phyloP scores from a whole-genome alignment of 2,888 invertebrate species.

The Lypha dubia region DNA sequence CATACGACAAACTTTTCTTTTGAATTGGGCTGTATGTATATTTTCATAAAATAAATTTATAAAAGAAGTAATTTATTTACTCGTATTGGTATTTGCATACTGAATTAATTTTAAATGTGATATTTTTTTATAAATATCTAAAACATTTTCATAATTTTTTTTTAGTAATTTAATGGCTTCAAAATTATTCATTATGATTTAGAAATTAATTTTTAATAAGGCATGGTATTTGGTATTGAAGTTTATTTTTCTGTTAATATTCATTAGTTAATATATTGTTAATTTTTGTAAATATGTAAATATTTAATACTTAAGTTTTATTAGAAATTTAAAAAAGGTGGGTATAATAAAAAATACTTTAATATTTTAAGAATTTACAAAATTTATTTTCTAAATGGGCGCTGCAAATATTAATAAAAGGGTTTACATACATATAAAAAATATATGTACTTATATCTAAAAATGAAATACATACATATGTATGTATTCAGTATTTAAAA shows the following conservation, averaged over 20 bases:
- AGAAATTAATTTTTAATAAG: not conserved
- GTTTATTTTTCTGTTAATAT: not conserved
- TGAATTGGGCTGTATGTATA: not conserved
- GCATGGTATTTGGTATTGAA: conserved; percentile 51
- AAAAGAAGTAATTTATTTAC: not conserved
- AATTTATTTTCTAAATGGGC: too few species aligned
- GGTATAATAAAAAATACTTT: not conserved
- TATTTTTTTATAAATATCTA: too few species aligned
- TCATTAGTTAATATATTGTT: not conserved
- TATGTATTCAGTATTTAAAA: too few species aligned
- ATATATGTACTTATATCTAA: too few species aligned
- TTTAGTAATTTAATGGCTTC: conserved; percentile 35
- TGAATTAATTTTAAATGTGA: conserved; percentile 9
- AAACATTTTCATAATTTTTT: conserved; percentile 10
- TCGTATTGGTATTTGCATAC: not conserved
- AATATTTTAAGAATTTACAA: not conserved
- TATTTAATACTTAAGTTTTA: not conserved
- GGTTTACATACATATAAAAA: too few species aligned
- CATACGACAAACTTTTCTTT: conserved; percentile 2
- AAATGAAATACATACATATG: too few species aligned
- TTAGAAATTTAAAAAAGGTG: conserved; percentile 13
- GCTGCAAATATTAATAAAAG: too few species aligned
- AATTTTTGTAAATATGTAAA: conserved; percentile 9
- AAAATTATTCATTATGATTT: conserved; percentile 27
- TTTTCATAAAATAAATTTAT: not conserved